Conservation (phyloP, 2,113 vertebrate genomes). For the Haplochromis burtoni region DNA sequence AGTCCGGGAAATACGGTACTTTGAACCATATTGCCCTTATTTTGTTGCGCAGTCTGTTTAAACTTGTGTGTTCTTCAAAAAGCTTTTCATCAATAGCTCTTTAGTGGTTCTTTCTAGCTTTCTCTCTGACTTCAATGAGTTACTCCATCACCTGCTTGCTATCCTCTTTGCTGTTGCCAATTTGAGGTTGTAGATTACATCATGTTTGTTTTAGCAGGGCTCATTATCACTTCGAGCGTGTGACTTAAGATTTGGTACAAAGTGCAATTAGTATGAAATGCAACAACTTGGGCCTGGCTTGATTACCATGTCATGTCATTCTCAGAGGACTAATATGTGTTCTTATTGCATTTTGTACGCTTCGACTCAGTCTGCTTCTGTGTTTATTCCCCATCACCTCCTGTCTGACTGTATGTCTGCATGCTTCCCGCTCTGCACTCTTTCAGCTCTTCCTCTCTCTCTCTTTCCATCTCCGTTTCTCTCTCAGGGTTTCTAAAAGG, state of each 20-base stretch:
- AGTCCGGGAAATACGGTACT: background rate
- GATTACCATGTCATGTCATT: background rate
- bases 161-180: background rate
- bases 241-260: slow-evolving; percentile 4
- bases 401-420: background rate
- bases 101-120: background rate
- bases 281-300: background rate
- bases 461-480: background rate
- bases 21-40: background rate
- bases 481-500: slow-evolving; percentile 38
- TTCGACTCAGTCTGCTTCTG: background rate
- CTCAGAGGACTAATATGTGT: background rate
- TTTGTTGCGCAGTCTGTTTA: background rate
- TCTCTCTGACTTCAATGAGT: background rate
- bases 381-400: background rate
- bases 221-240: slow-evolving; percentile 3
- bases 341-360: background rate
- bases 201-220: background rate
- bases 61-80: background rate
- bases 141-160: background rate
- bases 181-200: slow-evolving; percentile 7
- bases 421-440: background rate
- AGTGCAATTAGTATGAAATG: slow-evolving; percentile 26
- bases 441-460: background rate
- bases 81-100: background rate